Evolutionary conservation across 2,113 vertebrate genomes (phyloP).

Genomic region (Pseudonaja textilis): DNA sequence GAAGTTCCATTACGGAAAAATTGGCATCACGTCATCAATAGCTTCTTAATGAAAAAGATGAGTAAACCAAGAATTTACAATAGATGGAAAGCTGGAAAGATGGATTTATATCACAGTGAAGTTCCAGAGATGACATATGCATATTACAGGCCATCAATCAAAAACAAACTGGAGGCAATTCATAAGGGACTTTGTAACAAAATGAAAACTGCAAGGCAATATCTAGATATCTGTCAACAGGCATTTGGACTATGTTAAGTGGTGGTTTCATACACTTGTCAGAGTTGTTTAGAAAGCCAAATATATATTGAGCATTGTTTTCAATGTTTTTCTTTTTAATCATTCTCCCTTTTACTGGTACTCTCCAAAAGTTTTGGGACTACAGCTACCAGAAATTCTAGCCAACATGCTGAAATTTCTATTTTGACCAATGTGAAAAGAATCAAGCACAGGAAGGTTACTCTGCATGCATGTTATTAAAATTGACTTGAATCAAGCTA

Average conservation of each 20-base stretch:
- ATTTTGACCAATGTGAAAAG: neutral
- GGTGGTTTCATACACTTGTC: neutral
- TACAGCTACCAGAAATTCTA: neutral
- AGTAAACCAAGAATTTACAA: neutral
- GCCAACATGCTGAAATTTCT: neutral
- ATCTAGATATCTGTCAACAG: neutral
- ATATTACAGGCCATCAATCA: neutral
- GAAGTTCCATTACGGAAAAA: neutral
- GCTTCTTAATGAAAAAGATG: constrained; percentile 20
- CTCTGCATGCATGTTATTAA: neutral
- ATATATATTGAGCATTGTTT: neutral
- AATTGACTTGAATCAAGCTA: neutral
- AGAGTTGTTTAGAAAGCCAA: neutral
- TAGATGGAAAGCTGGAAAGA: neutral
- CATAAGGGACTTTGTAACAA: neutral
- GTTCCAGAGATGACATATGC: neutral
- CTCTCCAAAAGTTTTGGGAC: neutral
- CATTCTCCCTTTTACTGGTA: neutral
- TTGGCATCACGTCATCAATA: neutral
- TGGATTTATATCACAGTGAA: neutral
- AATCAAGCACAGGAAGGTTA: neutral
- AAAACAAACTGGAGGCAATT: neutral
- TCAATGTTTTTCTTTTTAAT: neutral
- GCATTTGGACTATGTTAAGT: neutral
- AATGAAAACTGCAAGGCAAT: neutral